Evolutionary conservation across 1,140 invertebrate genomes (phyloP), one percentile per base, ranked within the genome.

Genomic region (Lordiphosa mommai): DNA sequence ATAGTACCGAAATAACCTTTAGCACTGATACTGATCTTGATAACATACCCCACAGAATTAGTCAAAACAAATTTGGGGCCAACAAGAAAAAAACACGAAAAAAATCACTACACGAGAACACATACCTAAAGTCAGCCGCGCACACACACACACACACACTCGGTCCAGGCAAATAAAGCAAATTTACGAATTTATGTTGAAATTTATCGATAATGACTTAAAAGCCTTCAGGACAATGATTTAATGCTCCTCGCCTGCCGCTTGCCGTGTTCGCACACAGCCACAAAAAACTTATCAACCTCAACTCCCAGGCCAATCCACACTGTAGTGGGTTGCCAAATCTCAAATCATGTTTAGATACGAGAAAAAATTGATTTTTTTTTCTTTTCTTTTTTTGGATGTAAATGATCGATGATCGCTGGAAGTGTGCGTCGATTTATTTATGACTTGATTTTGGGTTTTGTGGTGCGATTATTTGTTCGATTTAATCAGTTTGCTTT

Each of bases 201-300:
- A 87, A 80, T 87, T 85, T 87, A 87, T 87, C 77, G 84, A 87
- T 87, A 87, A 87, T 87, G 84, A 87, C 84, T 87, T 87, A 87
- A 87, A 87, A 87, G 84, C 84, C 84, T 87, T 87, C 84, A 87
- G 84, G 84, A 87, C 84, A 87, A 85, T 87, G 84, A 87, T 87
- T 87, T 87, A 87, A 87, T 85, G 77, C 84, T 46, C 72, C 14
- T 50, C 72, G 38, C 64, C 40, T 50, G 57, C 64, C 41, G 49
- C 38, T 64, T 63, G 61, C 57, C 73, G 52, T 72, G 52, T 65
- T 67, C 72, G 61, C 72, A 82, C 66, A 82, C 63, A 72, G 20
- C 4, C 52, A 57, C 38, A 36, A 36, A 36, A 37, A 27, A 37
- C 50, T 16, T 33, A 48, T 33, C 27, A 56, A 52, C 48, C 65